A percentile compares a stretch with the other conserved stretches of the same genome.
phyloP scores from a whole-genome alignment of 2,113 vertebrate species.

The Synchiropus splendidus region DNA sequence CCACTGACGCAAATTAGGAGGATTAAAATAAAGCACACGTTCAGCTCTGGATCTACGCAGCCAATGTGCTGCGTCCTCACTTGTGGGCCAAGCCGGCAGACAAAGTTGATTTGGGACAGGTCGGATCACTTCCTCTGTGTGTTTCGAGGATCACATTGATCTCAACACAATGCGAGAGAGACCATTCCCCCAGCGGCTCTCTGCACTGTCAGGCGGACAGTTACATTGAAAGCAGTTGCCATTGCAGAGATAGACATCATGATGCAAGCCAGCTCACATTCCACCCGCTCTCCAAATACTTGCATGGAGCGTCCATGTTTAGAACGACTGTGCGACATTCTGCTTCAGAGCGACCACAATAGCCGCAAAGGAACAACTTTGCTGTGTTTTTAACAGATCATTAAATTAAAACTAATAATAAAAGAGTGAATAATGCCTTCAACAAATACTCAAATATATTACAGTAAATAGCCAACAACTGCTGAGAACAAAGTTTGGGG shows the following conservation, averaged over 20 bases:
- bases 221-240: slow-evolving; percentile 40
- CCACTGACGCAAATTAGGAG: slow-evolving; percentile 9
- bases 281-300: slow-evolving; percentile 26
- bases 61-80: slow-evolving; percentile 17
- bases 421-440: no score
- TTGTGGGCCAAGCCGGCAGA: slow-evolving; percentile 12
- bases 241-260: slow-evolving; percentile 40
- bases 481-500: no score
- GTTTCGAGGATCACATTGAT: slow-evolving; percentile 43
- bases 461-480: no score
- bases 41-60: slow-evolving; percentile 33
- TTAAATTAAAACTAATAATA: no score
- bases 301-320: not conserved
- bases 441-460: no score
- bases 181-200: slow-evolving; percentile 23
- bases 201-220: slow-evolving; percentile 32
- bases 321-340: no score
- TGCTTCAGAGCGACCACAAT: no score
- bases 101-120: slow-evolving; percentile 30
- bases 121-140: slow-evolving; percentile 48
- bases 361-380: no score
- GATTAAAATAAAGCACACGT: slow-evolving; percentile 15
- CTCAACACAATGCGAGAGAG: slow-evolving; percentile 46
- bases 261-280: slow-evolving; percentile 35
- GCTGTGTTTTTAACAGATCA: no score